Percentiles rank a stretch among this genome's conserved stretches.
phyloP scores from a whole-genome alignment of 2,888 invertebrate genomes.

The Drosophila ezoana region DNA sequence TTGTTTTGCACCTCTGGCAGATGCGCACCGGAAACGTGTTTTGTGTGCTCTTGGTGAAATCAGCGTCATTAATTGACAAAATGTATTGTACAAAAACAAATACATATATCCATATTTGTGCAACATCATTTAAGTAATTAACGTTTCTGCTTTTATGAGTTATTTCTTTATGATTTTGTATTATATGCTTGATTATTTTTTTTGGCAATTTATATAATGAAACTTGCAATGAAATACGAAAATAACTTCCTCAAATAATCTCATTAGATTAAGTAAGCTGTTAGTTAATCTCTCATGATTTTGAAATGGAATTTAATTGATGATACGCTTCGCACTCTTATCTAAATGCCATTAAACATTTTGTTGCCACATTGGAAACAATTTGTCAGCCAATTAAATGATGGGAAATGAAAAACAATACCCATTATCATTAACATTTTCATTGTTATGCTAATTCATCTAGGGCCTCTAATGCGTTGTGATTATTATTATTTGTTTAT shows the following conservation, averaged over 20 bases:
- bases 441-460: slow-evolving; percentile 48
- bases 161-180: slow-evolving; percentile 11
- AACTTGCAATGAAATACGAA: slow-evolving; percentile 15
- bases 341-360: slow-evolving; percentile 46
- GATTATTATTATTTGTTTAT: slow-evolving; percentile 7
- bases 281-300: slow-evolving; percentile 32
- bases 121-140: slow-evolving; percentile 75
- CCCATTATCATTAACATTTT: slow-evolving; percentile 23
- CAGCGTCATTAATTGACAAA: slow-evolving; percentile 75
- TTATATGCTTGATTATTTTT: slow-evolving; percentile 29
- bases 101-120: slow-evolving; percentile 43
- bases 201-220: slow-evolving; percentile 39
- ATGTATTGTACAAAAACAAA: slow-evolving; percentile 28
- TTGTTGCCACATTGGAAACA: slow-evolving; percentile 30
- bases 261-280: slow-evolving; percentile 43
- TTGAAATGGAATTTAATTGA: slow-evolving; percentile 38
- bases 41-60: slow-evolving; percentile 63
- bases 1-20: slow-evolving; percentile 40
- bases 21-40: slow-evolving; percentile 57
- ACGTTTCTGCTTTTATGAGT: slow-evolving; percentile 30
- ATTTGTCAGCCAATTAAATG: slow-evolving; percentile 59
- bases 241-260: slow-evolving; percentile 59
- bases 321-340: slow-evolving; percentile 48
- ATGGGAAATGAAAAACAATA: slow-evolving; percentile 40
- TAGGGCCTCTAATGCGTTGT: neutral